These are phyloP conservation scores for Drosophila serrata DNA, from an alignment of 1,140 invertebrate species.

Conservation along the genomic window DNA sequence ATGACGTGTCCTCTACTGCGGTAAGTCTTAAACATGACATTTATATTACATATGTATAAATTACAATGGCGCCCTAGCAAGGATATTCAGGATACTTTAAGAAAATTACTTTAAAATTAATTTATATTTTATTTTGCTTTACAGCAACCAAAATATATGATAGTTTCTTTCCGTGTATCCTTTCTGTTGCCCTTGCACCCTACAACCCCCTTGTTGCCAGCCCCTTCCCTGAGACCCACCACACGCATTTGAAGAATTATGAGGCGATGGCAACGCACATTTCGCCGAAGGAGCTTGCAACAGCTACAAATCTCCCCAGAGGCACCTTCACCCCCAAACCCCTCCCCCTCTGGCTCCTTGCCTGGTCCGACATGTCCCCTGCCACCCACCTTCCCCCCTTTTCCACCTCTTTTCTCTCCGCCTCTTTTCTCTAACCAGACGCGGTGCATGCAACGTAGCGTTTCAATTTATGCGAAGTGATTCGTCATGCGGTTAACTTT, in stretches of 20 bases:
- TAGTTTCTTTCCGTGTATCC: not conserved
- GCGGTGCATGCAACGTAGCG: slow-evolving; percentile 76
- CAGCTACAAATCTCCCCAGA: slow-evolving; percentile 55
- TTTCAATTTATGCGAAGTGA: slow-evolving; percentile 84
- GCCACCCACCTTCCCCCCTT: not conserved
- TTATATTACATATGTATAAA: no score
- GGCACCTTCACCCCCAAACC: not conserved
- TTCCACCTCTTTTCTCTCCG: slow-evolving; percentile 8
- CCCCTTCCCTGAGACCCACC: slow-evolving; percentile 60
- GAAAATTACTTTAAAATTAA: no score
- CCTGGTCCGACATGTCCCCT: not conserved
- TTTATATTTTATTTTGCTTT: no score
- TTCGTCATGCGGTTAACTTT: slow-evolving; percentile 84
- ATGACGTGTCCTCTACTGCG: no score
- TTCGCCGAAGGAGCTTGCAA: slow-evolving; percentile 64
- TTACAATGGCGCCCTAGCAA: no score
- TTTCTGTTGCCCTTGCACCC: slow-evolving; percentile 3
- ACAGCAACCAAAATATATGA: no score
- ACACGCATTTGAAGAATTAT: slow-evolving; percentile 79
- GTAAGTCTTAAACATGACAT: no score
- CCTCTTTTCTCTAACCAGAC: slow-evolving; percentile 59
- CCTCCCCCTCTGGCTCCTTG: no score
- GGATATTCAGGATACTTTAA: no score
- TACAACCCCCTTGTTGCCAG: slow-evolving; percentile 31
- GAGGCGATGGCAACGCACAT: slow-evolving; percentile 76